Percentiles rank a stretch among this genome's conserved stretches.
These are phyloP conservation scores for Mechanitis mazaeus DNA, from an alignment of 2,888 invertebrate species.

Conservation along the genomic window DNA sequence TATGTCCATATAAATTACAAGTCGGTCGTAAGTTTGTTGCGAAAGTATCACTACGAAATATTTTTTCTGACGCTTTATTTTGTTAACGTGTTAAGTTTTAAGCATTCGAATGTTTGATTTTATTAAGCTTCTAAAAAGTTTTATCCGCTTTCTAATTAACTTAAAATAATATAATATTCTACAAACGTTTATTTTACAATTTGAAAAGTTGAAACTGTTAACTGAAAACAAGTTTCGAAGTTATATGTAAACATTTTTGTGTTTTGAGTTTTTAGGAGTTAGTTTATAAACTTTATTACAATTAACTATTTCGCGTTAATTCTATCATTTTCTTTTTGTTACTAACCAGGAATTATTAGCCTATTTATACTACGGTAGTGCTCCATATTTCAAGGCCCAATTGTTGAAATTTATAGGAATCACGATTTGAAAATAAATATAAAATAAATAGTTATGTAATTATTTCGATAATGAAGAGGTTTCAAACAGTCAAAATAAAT, in stretches of 20 bases:
- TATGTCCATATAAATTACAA: constrained; percentile 4
- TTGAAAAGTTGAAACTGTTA: background rate
- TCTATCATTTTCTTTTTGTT: no score
- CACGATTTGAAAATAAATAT: no score
- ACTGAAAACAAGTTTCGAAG: background rate
- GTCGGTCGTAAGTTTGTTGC: constrained; percentile 20
- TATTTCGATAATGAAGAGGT: no score
- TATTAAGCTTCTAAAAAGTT: background rate
- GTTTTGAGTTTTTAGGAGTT: no score
- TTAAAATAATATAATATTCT: background rate
- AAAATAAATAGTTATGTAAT: no score
- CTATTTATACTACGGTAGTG: no score
- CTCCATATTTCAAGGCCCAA: no score
- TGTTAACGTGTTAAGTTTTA: constrained; percentile 19
- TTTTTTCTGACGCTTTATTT: constrained; percentile 20
- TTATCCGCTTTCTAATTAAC: background rate
- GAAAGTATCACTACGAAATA: constrained; percentile 31
- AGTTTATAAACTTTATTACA: no score
- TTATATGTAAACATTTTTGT: background rate
- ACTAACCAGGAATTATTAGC: no score
- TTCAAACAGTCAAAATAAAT: no score
- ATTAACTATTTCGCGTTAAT: no score
- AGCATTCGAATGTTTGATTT: background rate
- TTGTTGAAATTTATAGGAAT: no score
- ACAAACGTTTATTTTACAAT: background rate